Base-by-base conservation (phyloP, 23 tunicate genomes). In the Trididemnum clinides region DNA sequence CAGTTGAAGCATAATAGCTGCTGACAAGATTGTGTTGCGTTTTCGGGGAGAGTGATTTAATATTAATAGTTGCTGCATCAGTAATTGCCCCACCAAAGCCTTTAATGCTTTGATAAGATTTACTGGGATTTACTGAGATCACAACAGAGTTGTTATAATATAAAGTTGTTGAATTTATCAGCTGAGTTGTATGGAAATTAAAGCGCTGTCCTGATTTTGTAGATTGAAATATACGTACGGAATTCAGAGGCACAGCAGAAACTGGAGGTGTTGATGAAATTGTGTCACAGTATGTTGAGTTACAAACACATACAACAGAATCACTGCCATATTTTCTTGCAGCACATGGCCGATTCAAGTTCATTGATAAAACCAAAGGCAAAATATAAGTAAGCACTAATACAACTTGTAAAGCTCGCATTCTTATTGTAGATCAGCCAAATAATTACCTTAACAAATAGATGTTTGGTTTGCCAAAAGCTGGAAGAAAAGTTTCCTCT, bases 51-150 rank as follows among this genome's bases (percentile, higher is more conserved):
- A 96, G 77, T n/a, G 81, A 39, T 59, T 57, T 81, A 6, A 90
- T 87, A 37, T 91, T 90, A 6, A 91, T 63, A 12, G 95, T 31
- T 10, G 99, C 96, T 23, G 95, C 94, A 80, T 96, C 99, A 37
- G 99, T 96, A 19, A 91, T 25, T 32, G 99, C 99, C 0, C 99
- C 99, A 64, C 99, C 99, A 96, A 96, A 96, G 3, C 99, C 99
- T 72, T 84, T 96, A 31, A 96, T 81, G 0, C 71, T 84, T 64
- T 96, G 99, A 63, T 84, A 94, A 1, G 21, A 76, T 51, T 80
- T 85, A 0, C 35, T 71, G 51, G 50, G 39, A 33, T 80, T 71
- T 1, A 89, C 3, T 27, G 73, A 51, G 29, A 82, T 85, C 2
- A 64, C 38, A 12, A 77, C 34, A 0, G 84, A 54, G 31, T 30